Conservation (phyloP, 2,113 vertebrate species). For the Malurus alboscapulatus region DNA sequence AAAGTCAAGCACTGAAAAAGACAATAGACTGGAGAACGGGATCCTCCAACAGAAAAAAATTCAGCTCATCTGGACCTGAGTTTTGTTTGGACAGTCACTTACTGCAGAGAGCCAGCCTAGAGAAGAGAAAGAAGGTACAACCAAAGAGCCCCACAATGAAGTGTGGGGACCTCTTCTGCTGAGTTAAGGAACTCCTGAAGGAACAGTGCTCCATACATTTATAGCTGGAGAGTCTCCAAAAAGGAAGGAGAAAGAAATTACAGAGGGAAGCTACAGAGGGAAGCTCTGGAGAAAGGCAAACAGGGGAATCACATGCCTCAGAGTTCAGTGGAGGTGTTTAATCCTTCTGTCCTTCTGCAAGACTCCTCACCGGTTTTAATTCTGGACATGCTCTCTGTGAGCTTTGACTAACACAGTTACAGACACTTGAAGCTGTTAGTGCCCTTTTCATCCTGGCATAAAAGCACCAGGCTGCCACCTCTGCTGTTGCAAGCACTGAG, state of each 20-base stretch:
- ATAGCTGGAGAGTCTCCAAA: background rate
- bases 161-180: background rate
- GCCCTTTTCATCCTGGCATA: background rate
- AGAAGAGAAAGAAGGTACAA: background rate
- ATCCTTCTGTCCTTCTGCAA: background rate
- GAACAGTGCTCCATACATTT: background rate
- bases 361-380: background rate
- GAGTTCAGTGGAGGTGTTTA: background rate
- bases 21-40: background rate
- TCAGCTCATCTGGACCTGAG: background rate
- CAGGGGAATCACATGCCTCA: background rate
- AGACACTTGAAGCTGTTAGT: background rate
- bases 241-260: background rate
- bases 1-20: background rate
- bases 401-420: background rate
- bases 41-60: background rate
- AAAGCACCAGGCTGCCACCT: background rate
- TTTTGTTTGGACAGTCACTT: background rate
- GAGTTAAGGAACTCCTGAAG: background rate
- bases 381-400: background rate
- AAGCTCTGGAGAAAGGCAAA: background rate
- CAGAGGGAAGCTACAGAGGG: background rate
- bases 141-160: background rate
- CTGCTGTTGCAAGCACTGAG: fast-evolving
- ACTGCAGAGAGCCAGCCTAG: background rate